Conservation (phyloP, 2,113 vertebrate genomes). For the Xyliphius kryptos region DNA sequence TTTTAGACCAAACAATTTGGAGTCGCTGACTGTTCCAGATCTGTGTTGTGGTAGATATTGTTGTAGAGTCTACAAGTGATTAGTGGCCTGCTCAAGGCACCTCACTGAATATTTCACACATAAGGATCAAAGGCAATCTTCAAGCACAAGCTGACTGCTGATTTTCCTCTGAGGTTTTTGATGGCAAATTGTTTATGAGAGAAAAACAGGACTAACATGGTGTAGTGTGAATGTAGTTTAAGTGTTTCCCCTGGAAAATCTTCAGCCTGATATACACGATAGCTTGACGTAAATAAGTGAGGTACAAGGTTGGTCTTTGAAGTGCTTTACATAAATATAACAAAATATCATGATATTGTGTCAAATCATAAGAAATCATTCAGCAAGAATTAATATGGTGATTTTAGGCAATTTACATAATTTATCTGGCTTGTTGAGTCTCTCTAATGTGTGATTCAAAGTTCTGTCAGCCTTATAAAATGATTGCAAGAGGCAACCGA, state of each 20-base stretch:
- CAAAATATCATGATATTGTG: background rate
- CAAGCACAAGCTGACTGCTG: too few species aligned
- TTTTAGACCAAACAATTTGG: too few species aligned
- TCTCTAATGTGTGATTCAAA: background rate
- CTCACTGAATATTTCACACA: too few species aligned
- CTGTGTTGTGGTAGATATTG: too few species aligned
- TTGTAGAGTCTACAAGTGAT: too few species aligned
- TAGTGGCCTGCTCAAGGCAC: too few species aligned
- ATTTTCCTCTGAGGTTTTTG: too few species aligned
- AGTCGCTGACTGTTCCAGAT: too few species aligned
- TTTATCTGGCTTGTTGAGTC: background rate
- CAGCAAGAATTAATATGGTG: background rate
- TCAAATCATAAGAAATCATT: background rate
- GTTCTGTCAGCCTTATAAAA: constrained; percentile 4
- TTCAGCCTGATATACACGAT: background rate
- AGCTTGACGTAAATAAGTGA: background rate
- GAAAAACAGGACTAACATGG: too few species aligned
- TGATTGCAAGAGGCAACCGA: background rate
- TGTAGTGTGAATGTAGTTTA: too few species aligned
- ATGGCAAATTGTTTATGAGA: background rate
- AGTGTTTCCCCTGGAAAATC: too few species aligned
- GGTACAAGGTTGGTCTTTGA: background rate
- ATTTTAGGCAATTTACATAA: background rate
- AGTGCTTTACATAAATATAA: background rate
- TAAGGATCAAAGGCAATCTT: too few species aligned